Evolutionary conservation across 1,140 invertebrate genomes (phyloP), one percentile per base, ranked within the genome.

Genomic region (Papilio glaucus): DNA sequence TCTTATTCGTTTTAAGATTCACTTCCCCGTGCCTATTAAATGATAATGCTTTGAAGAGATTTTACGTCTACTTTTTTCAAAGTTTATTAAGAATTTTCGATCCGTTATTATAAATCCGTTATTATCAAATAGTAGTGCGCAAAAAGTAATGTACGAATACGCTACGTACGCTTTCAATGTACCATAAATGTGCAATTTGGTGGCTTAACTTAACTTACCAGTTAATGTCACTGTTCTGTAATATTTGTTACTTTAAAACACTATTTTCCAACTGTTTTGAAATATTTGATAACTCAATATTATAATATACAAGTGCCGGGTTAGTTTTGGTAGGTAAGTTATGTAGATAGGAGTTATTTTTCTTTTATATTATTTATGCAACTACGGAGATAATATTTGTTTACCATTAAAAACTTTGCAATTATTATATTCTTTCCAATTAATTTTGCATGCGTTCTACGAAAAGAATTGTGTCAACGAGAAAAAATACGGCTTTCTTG

Each of bases 391-490:
- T 39, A 39, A 8, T 8, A 39, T 39, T 8, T 39, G 1, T 38
- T 38, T n/a, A n/a, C n/a, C n/a, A n/a, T n/a, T n/a, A n/a, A n/a
- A n/a, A n/a, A n/a, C n/a, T n/a, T n/a, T n/a, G n/a, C n/a, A n/a
- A 38, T 2, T 8, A 9, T 38, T 38, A 8, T 38, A 9, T 38
- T 38, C 12, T 57, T 57, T 57, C 24, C 18, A 24, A 9, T 26
- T 24, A 8, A 2, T 10, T 18, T 57, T 13, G 18, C 24, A 49
- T 15, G 45, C 8, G 15, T 53, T 7, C 45, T 53, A 24, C 18
- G 24, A 57, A 57, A 57, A 57, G 49, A 57, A 57, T 57, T 24
- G 49, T 57, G 49, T 57, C 21, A 57, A 57, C 49, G 10, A 57
- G 21, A 26, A 57, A 57, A 57, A 49, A 57, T 12, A 18, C 49